phyloP scores from a whole-genome alignment of 37 sponge, comb jelly and placozoan species.

The Axinella damicornis region DNA sequence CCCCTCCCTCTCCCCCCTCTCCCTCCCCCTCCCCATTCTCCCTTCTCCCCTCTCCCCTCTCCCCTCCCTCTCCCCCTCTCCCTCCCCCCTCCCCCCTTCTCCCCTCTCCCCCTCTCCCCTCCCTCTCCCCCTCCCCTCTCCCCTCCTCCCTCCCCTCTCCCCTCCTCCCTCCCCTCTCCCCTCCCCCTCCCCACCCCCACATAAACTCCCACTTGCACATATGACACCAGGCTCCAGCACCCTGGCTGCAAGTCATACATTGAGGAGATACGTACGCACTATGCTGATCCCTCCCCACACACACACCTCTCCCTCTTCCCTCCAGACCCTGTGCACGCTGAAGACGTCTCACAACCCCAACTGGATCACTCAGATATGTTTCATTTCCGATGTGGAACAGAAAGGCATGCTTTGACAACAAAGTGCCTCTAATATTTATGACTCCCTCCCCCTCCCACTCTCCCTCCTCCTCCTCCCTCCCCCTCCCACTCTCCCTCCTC shows the following conservation, averaged over 20 bases:
- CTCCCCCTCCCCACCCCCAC: conserved; percentile 21
- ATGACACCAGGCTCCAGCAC: background rate
- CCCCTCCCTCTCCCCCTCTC: background rate
- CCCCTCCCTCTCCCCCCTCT: conserved; percentile 27
- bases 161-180: conserved; percentile 17
- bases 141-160: no score
- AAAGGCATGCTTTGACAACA: conserved; percentile 44
- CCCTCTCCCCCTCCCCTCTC: background rate
- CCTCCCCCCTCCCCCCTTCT: background rate
- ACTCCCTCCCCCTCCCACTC: conserved; percentile 1
- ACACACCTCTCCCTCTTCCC: background rate
- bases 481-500: no score
- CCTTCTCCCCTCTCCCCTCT: conserved; percentile 13
- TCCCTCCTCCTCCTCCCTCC: background rate
- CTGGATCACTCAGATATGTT: conserved; percentile 70
- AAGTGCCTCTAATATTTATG: no score
- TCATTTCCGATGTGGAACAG: conserved; percentile 62
- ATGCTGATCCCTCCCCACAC: background rate
- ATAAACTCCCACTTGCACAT: no score
- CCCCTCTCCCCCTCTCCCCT: background rate
- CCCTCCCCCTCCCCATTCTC: conserved; percentile 4
- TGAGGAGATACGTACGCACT: no score
- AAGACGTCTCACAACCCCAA: conserved; percentile 63
- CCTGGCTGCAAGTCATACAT: no score
- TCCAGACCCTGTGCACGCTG: conserved; percentile 42